These are phyloP conservation scores for Otis tarda DNA, from an alignment of 2,113 vertebrate species.

Conservation along the genomic window DNA sequence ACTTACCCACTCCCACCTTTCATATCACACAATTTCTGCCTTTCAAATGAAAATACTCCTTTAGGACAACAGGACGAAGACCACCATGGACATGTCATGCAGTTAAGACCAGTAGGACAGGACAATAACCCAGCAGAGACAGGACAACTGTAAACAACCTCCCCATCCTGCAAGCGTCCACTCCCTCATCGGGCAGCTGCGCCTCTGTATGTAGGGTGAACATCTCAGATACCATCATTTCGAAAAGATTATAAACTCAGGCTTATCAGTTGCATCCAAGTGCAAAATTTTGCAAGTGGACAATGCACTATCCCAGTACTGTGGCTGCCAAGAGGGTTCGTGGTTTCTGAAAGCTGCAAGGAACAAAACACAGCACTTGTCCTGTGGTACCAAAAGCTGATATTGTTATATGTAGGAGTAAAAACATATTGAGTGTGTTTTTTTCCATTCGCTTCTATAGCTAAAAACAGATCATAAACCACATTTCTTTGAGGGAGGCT, in stretches of 20 bases:
- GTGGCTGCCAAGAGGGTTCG: background rate
- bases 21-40: background rate
- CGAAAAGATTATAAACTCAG: background rate
- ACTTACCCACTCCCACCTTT: background rate
- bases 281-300: background rate
- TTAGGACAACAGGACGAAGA: background rate
- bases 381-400: background rate
- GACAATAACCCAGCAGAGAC: background rate
- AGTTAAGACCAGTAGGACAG: background rate
- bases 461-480: constrained; percentile 15
- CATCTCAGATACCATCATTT: background rate
- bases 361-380: background rate
- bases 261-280: background rate
- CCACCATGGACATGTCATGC: background rate
- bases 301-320: rapidly evolving
- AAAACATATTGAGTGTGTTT: background rate
- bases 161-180: background rate
- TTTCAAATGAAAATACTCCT: background rate
- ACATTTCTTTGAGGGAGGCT: background rate
- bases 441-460: background rate
- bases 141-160: background rate
- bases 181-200: background rate
- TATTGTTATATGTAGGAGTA: background rate
- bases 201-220: background rate
- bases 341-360: background rate